These are phyloP conservation scores for Xylota sylvarum DNA, from an alignment of 2,888 invertebrate genomes.

Conservation along the genomic window DNA sequence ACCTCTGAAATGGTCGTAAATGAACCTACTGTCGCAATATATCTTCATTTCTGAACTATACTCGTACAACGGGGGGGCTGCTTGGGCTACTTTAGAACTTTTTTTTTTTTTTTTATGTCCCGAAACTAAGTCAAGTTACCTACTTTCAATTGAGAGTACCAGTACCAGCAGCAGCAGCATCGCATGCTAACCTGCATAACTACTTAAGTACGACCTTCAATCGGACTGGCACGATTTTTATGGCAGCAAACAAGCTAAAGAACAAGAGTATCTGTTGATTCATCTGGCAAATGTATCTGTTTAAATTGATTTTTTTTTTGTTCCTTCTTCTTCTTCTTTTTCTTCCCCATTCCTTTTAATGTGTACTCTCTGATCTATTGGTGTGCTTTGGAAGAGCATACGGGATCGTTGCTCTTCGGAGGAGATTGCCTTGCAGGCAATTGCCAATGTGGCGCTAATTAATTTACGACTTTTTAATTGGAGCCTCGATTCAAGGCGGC, in stretches of 20 bases:
- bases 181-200: conserved; percentile 57
- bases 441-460: conserved; percentile 75
- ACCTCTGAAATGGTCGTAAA: conserved; percentile 59
- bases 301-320: conserved; percentile 42
- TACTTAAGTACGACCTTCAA: conserved; percentile 65
- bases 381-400: conserved; percentile 21
- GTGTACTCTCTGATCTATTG: conserved; percentile 49
- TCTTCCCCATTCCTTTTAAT: conserved; percentile 6
- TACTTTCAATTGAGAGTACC: conserved; percentile 58
- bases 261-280: conserved; percentile 57
- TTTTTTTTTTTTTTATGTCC: conserved; percentile 1
- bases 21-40: conserved; percentile 63
- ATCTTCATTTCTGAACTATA: conserved; percentile 54
- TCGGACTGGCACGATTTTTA: conserved; percentile 66
- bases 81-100: conserved; percentile 40
- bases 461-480: conserved; percentile 79
- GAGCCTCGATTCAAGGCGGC: conserved; percentile 27
- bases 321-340: conserved; percentile 8
- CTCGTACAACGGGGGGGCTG: neutral
- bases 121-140: conserved; percentile 49
- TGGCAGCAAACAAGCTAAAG: conserved; percentile 38
- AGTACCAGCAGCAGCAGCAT: conserved; percentile 54
- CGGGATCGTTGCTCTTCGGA: conserved; percentile 24
- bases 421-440: conserved; percentile 46
- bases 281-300: conserved; percentile 64